Percentiles rank a stretch among this genome's conserved stretches.
These are phyloP conservation scores for Larimichthys crocea DNA, from an alignment of 2,113 vertebrate genomes.

Conservation along the genomic window DNA sequence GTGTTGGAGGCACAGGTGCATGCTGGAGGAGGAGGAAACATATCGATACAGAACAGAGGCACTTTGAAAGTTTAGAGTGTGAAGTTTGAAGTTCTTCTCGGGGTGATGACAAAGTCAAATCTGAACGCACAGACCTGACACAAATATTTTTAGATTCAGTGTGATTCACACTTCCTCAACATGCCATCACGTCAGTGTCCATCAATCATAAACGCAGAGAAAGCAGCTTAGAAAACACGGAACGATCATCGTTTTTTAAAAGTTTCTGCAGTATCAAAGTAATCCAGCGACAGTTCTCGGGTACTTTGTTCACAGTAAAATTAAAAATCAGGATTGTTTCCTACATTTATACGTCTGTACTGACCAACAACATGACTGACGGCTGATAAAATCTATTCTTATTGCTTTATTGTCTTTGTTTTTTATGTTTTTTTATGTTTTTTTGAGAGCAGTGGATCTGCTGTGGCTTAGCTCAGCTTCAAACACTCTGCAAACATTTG, in stretches of 20 bases:
- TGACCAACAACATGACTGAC: no score
- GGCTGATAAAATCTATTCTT: no score
- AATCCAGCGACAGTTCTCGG: not conserved
- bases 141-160: not conserved
- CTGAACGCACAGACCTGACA: not conserved
- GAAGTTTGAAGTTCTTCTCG: not conserved
- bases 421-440: no score
- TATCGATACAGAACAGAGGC: no score
- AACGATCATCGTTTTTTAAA: not conserved
- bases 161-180: not conserved
- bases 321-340: not conserved
- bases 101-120: not conserved
- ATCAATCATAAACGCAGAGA: not conserved
- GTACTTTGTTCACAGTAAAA: not conserved
- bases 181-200: not conserved
- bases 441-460: no score
- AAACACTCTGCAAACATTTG: no score
- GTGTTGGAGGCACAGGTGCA: no score
- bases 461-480: no score
- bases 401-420: no score
- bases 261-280: not conserved
- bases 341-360: no score
- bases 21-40: no score
- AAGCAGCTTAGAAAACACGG: not conserved
- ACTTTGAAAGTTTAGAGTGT: no score